Evolutionary conservation across 1,140 invertebrate genomes (phyloP).

Genomic region (Helicoverpa armigera): DNA sequence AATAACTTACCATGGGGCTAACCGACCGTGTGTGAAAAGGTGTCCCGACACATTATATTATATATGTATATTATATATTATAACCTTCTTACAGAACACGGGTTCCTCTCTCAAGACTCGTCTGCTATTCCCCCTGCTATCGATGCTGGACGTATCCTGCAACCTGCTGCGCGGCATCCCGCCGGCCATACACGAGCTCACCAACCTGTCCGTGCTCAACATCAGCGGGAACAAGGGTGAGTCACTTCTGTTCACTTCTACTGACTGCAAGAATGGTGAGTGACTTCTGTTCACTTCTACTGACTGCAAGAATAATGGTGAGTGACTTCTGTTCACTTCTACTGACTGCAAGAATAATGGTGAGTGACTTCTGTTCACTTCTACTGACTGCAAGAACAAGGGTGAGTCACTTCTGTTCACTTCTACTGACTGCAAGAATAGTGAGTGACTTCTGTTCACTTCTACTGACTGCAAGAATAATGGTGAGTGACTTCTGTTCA

Average conservation of each 20-base stretch:
- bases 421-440: background rate
- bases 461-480: too few species aligned
- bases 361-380: too few species aligned
- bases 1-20: too few species aligned
- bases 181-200: slow-evolving; percentile 93
- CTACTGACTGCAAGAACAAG: slow-evolving; percentile 92
- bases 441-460: too few species aligned
- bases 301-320: background rate
- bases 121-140: slow-evolving; percentile 74
- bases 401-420: slow-evolving; percentile 78
- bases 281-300: background rate
- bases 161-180: slow-evolving; percentile 93
- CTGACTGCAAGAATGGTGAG: background rate
- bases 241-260: background rate
- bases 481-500: too few species aligned
- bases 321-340: background rate
- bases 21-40: too few species aligned
- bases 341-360: background rate
- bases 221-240: slow-evolving; percentile 94
- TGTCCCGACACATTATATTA: too few species aligned
- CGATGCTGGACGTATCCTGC: slow-evolving; percentile 76
- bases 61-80: too few species aligned
- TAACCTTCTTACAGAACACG: too few species aligned
- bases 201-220: slow-evolving; percentile 97
- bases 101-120: slow-evolving; percentile 87